Evolutionary conservation across 2,797 vertebrate species (phyloP), one percentile per base, ranked within the genome.

Genomic region (Pantherophis alleghaniensis): DNA sequence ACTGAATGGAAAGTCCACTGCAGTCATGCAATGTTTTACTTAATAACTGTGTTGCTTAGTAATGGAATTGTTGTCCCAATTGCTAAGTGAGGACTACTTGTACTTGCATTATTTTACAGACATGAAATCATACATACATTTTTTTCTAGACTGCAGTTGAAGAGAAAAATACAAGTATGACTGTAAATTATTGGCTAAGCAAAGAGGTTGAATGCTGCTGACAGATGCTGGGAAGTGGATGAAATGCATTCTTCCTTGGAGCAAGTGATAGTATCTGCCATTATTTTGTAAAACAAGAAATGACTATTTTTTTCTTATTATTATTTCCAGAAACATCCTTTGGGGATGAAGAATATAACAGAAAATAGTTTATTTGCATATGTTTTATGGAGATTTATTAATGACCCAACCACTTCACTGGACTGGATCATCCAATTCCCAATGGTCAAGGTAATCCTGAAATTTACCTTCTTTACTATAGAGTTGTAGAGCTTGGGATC

Each of bases 401-500:
- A 22, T 59, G 87, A 88, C 13, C 55, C 55, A 57, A 88, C 18
- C 18, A 37, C 10, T 57, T 22, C 55, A 22, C n/a, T 57, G 56
- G n/a, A 88, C 20, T 32, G 55, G 53, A 2, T 59, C 28, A 37
- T 88, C 18, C 87, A 88, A 57, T 88, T 88, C 56, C 87, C 87
- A 88, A 59, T 88, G 87, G 87, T 88, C 55, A 88, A 88, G 87
- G 87, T 88, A 88, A 88, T 22, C 18, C 55, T 88, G n/a, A 57
- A 32, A 57, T 59, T 57, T 32, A 32, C 7, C 0, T 83, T 24
- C 56, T 57, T 57, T 88, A 32, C 28, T 56, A 42, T 79, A 47
- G 4, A 20, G 74, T 83, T 83, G 74, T 24, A 83, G 37, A 83
- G 9, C 37, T 83, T 47, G 37, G 74, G 74, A 47, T 42, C 7